A percentile compares a stretch with the other conserved stretches of the same genome.
These are phyloP conservation scores for Anarrhichthys ocellatus DNA, from an alignment of 2,113 vertebrate species.

Conservation along the genomic window DNA sequence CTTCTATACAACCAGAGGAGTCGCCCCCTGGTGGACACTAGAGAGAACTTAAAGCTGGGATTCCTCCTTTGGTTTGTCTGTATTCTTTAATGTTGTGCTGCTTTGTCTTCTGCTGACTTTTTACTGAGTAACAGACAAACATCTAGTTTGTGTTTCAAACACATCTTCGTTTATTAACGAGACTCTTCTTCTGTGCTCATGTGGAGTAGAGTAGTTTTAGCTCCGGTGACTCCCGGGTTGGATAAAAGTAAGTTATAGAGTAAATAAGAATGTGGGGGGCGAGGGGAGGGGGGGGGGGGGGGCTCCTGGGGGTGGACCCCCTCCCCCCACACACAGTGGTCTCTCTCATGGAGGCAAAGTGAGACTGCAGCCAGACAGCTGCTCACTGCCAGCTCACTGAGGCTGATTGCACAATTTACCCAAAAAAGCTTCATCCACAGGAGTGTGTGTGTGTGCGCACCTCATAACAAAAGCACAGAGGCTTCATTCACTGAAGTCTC, in stretches of 20 bases:
- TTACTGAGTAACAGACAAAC: too few species aligned
- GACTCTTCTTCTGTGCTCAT: background rate
- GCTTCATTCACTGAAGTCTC: constrained; percentile 71
- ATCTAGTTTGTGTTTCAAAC: background rate
- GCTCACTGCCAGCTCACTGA: constrained; percentile 56
- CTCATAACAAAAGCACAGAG: constrained; percentile 76
- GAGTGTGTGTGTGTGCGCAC: constrained; percentile 16
- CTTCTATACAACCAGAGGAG: too few species aligned
- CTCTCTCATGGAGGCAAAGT: constrained; percentile 42
- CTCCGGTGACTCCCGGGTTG: background rate
- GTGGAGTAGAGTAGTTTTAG: background rate
- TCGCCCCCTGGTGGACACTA: too few species aligned
- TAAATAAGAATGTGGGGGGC: background rate
- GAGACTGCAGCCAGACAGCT: constrained; percentile 51
- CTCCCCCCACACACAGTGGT: background rate
- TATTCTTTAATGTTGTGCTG: too few species aligned
- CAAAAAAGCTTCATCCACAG: constrained; percentile 24
- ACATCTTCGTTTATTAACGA: background rate
- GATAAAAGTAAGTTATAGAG: constrained; percentile 5
- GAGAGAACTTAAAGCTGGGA: too few species aligned
- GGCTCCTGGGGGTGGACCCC: constrained; percentile 33
- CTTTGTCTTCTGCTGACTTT: too few species aligned
- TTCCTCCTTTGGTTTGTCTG: too few species aligned
- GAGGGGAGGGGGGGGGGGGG: too few species aligned
- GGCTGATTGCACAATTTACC: constrained; percentile 69